These are phyloP conservation scores for Cephalopterus ornatus DNA, from an alignment of 2,113 vertebrate species.

Conservation along the genomic window DNA sequence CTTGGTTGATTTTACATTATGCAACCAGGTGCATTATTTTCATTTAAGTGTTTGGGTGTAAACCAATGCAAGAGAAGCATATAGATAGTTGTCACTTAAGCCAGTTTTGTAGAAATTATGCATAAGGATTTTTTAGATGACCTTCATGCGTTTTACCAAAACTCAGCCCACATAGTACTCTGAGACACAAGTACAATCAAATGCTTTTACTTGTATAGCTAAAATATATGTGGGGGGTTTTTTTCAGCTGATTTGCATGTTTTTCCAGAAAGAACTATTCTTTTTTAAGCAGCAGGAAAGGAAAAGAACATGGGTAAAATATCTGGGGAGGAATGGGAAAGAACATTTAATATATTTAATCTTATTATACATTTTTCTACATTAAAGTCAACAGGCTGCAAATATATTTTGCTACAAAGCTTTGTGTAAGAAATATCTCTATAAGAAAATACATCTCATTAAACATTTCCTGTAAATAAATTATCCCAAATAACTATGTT, in stretches of 20 bases:
- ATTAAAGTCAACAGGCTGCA: constrained; percentile 76
- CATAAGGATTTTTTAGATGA: background rate
- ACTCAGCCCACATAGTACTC: background rate
- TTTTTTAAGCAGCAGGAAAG: constrained; percentile 36
- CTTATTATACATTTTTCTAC: constrained; percentile 81
- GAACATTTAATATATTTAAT: constrained; percentile 80
- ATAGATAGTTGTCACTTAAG: background rate
- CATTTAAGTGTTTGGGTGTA: background rate
- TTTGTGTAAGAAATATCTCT: constrained; percentile 82
- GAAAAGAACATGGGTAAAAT: constrained; percentile 29
- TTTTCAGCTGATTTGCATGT: background rate
- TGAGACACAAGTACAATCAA: background rate
- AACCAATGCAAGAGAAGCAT: background rate
- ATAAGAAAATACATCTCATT: constrained; percentile 85
- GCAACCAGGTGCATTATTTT: background rate
- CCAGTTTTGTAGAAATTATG: background rate
- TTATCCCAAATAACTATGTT: constrained; percentile 74
- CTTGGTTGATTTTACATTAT: background rate
- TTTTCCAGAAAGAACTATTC: background rate
- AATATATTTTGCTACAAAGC: constrained; percentile 81
- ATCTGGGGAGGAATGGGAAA: constrained; percentile 14
- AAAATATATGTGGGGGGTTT: background rate
- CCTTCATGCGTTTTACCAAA: background rate
- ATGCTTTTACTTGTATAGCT: background rate
- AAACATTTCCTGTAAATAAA: constrained; percentile 84